Evolutionary conservation across 1,140 invertebrate species (phyloP).

Genomic region (Drosophila virilis): DNA sequence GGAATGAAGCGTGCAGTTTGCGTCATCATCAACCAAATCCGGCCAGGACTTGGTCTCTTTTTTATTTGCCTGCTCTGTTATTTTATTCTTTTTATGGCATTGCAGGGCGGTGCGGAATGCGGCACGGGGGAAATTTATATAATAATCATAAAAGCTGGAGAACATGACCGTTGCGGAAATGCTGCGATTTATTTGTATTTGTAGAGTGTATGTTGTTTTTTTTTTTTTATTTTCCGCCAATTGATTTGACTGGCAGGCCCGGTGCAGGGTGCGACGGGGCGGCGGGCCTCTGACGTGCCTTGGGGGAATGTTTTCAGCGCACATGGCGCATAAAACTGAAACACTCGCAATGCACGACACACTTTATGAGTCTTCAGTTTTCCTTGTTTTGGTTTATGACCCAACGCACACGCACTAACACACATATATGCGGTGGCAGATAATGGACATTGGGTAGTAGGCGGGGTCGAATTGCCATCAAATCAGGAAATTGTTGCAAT

Average conservation of each 20-base stretch:
- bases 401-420: constrained; percentile 6
- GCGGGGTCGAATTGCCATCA: constrained; percentile 34
- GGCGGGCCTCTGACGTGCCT: neutral
- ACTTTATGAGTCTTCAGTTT: constrained; percentile 54
- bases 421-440: constrained; percentile 8
- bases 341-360: constrained; percentile 51
- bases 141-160: constrained; percentile 77
- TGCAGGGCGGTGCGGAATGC: constrained; percentile 25
- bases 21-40: constrained; percentile 51
- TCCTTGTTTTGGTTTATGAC: constrained; percentile 57
- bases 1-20: constrained; percentile 64
- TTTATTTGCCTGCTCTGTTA: constrained; percentile 61
- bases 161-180: constrained; percentile 77
- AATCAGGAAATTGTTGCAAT: constrained; percentile 72
- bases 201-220: constrained; percentile 49
- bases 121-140: constrained; percentile 59
- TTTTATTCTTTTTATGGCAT: constrained; percentile 67
- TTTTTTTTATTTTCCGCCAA: constrained; percentile 70
- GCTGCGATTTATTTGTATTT: constrained; percentile 80
- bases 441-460: constrained; percentile 12
- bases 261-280: neutral
- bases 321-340: constrained; percentile 69
- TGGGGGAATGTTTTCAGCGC: constrained; percentile 57
- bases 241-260: constrained; percentile 69
- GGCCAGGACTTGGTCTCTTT: constrained; percentile 42